These are phyloP conservation scores for Esox masquinongy DNA, from an alignment of 2,797 vertebrate genomes.

Conservation along the genomic window DNA sequence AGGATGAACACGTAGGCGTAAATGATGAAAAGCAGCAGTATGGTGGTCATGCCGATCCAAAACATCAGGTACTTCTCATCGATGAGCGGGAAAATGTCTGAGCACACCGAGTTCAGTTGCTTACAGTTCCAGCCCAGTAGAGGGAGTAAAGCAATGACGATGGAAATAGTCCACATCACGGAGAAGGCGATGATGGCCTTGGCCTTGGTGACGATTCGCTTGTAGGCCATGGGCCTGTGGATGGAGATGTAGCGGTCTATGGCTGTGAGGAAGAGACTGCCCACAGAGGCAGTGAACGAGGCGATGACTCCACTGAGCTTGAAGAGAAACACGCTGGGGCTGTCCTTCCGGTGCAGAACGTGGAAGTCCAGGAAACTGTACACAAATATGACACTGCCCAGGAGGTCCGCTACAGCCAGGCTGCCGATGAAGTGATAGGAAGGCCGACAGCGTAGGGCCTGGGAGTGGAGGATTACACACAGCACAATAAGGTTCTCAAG, in stretches of 20 bases:
- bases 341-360: conserved; percentile 96
- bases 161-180: conserved; percentile 96
- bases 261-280: conserved; percentile 97
- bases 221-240: conserved; percentile 93
- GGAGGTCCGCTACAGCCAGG: conserved; percentile 93
- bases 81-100: conserved; percentile 96
- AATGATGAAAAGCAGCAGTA: conserved; percentile 93
- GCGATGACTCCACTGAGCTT: conserved; percentile 96
- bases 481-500: conserved; percentile 95
- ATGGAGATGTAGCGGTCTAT: conserved; percentile 98
- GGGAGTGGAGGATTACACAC: conserved; percentile 94
- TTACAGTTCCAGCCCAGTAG: conserved; percentile 99
- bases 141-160: conserved; percentile 90
- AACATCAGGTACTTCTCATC: conserved; percentile 96
- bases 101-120: conserved; percentile 90
- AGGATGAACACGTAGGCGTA: conserved; percentile 99
- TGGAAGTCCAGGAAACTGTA: conserved; percentile 99
- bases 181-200: conserved; percentile 95
- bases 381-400: conserved; percentile 97
- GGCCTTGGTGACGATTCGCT: conserved; percentile 93
- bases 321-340: conserved; percentile 91
- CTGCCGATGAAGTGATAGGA: conserved; percentile 99
- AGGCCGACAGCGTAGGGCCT: conserved; percentile 90
- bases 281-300: conserved; percentile 96
- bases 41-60: conserved; percentile 94